A percentile compares a stretch with the other conserved stretches of the same genome.
Evolutionary conservation across 2,797 vertebrate species (phyloP).

Genomic region (Periparus ater): DNA sequence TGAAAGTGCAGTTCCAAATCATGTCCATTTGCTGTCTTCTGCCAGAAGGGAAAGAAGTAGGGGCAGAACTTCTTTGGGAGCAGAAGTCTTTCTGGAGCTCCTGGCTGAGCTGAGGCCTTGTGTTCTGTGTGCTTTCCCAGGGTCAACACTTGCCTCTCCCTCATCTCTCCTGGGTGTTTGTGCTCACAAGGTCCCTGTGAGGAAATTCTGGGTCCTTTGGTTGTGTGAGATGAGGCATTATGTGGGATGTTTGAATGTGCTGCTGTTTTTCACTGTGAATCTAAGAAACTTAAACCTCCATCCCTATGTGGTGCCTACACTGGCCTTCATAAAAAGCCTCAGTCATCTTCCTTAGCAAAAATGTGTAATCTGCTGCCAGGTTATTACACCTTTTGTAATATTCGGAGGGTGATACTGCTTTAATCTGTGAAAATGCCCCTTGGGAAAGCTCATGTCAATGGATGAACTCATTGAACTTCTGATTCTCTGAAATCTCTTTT

Average conservation of each 20-base stretch:
- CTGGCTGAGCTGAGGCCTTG: accelerated
- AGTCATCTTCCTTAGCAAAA: neutral
- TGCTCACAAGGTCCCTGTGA: accelerated
- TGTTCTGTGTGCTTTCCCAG: accelerated
- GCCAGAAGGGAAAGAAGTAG: neutral
- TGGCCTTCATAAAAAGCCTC: neutral
- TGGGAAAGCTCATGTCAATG: neutral
- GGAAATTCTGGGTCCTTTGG: neutral
- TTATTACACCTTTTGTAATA: neutral
- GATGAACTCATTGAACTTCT: neutral
- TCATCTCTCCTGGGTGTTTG: accelerated
- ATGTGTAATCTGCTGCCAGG: neutral
- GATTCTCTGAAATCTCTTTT: neutral
- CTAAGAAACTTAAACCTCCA: neutral
- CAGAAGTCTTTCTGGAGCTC: neutral
- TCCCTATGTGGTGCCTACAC: accelerated
- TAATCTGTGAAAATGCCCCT: neutral
- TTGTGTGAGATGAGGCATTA: neutral
- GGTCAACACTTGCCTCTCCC: neutral
- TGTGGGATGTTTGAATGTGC: neutral
- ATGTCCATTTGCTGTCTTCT: neutral
- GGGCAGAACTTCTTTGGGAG: neutral
- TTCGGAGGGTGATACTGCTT: neutral
- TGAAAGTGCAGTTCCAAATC: neutral
- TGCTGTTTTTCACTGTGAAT: neutral